Evolutionary conservation across 2,797 vertebrate genomes (phyloP).

Genomic region (Danionella dracula): DNA sequence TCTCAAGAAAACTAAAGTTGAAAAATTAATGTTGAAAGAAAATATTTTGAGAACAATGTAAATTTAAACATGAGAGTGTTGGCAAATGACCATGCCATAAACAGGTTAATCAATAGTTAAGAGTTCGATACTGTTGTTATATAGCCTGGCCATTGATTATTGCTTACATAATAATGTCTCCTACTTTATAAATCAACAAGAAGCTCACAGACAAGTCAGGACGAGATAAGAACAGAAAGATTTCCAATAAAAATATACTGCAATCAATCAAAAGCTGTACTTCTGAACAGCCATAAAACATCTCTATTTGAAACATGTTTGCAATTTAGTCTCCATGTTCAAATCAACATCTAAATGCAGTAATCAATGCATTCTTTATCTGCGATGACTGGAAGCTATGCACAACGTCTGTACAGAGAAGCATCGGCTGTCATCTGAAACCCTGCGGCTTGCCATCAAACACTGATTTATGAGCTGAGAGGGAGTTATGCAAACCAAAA

Average conservation of each 20-base stretch:
- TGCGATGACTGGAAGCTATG: not conserved
- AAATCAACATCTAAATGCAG: not conserved
- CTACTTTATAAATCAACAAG: not conserved
- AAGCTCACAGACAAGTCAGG: not conserved
- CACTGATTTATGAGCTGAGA: slow-evolving; percentile 22
- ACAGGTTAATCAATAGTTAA: too few relatives aligned
- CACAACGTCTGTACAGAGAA: not conserved
- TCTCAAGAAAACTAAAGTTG: too few relatives aligned
- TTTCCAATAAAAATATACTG: not conserved
- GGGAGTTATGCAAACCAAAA: slow-evolving; percentile 12
- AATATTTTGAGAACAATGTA: too few relatives aligned
- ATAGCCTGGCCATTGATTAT: too few relatives aligned
- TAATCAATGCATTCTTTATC: not conserved
- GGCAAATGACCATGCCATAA: too few relatives aligned
- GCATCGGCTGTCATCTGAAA: slow-evolving; percentile 16
- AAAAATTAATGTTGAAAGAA: too few relatives aligned
- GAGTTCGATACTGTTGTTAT: too few relatives aligned
- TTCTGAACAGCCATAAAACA: not conserved
- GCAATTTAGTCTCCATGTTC: not conserved
- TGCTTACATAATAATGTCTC: too few relatives aligned
- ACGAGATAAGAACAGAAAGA: not conserved
- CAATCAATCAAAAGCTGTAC: not conserved
- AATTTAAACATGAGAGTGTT: too few relatives aligned
- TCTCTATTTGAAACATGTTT: not conserved
- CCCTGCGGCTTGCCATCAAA: slow-evolving; percentile 1